Percentiles rank a stretch among this genome's conserved stretches.
phyloP scores from a whole-genome alignment of 2,113 vertebrate genomes.

The Irena cyanogastra region DNA sequence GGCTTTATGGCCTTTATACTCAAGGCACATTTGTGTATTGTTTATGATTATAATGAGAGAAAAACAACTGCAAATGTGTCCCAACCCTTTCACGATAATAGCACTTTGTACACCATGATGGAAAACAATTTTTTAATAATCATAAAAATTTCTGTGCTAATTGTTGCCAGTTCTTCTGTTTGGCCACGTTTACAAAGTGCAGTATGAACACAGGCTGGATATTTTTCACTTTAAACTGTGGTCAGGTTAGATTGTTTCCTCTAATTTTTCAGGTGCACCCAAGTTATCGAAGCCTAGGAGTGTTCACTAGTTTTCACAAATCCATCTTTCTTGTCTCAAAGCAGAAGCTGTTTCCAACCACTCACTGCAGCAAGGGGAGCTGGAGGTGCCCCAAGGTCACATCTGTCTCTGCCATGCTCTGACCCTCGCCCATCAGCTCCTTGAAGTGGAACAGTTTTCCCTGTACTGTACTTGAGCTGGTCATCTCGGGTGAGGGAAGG shows the following conservation, averaged over 20 bases:
- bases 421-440: not conserved
- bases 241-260: not conserved
- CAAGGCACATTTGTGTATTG: not conserved
- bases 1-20: not conserved
- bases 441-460: slow-evolving; percentile 39
- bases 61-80: not conserved
- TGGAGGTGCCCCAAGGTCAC: slow-evolving; percentile 16
- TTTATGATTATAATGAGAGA: not conserved
- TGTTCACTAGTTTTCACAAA: not conserved
- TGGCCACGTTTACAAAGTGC: not conserved
- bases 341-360: not conserved
- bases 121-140: not conserved
- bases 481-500: slow-evolving; percentile 21
- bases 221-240: not conserved
- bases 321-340: not conserved
- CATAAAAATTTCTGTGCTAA: not conserved
- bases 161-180: not conserved
- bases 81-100: not conserved
- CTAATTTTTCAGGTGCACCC: not conserved
- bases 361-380: not conserved
- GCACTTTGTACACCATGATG: not conserved
- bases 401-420: not conserved
- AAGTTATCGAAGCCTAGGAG: not conserved
- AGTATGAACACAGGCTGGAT: not conserved
- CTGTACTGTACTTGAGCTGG: not conserved